These are phyloP conservation scores for Pseudoatta argentina DNA, from an alignment of 1,140 invertebrate genomes.

Conservation along the genomic window DNA sequence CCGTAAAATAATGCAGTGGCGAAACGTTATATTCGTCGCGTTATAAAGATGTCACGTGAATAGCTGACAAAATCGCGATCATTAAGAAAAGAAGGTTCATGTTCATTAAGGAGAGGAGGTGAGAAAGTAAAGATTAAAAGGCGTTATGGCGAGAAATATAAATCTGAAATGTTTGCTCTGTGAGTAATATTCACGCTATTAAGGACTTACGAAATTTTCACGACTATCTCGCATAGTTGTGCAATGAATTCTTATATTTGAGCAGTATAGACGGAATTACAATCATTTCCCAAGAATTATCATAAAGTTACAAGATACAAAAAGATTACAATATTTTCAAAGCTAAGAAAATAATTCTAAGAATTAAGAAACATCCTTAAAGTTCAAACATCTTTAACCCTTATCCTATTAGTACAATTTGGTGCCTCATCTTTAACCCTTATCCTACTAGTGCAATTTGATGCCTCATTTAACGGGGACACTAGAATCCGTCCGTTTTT, in stretches of 20 bases:
- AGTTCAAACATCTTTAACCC: background rate
- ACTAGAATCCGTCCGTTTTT: too few species aligned
- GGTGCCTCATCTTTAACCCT: too few species aligned
- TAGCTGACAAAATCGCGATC: background rate
- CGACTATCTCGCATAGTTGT: background rate
- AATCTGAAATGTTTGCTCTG: background rate
- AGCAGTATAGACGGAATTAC: background rate
- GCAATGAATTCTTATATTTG: constrained; percentile 32
- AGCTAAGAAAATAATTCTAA: background rate
- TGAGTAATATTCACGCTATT: constrained; percentile 18
- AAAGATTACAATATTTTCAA: background rate
- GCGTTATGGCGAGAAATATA: background rate
- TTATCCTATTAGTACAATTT: too few species aligned
- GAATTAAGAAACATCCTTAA: background rate
- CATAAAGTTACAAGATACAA: background rate
- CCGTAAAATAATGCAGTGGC: constrained; percentile 38
- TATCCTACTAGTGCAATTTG: too few species aligned
- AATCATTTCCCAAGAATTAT: background rate
- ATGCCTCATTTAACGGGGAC: too few species aligned
- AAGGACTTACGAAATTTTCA: background rate
- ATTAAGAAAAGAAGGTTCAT: background rate
- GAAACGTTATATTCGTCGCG: background rate
- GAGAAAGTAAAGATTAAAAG: constrained; percentile 10
- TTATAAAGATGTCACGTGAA: constrained; percentile 9
- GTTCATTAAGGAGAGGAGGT: background rate